Evolutionary conservation across 1,140 invertebrate genomes (phyloP).

Genomic region (Battus philenor): DNA sequence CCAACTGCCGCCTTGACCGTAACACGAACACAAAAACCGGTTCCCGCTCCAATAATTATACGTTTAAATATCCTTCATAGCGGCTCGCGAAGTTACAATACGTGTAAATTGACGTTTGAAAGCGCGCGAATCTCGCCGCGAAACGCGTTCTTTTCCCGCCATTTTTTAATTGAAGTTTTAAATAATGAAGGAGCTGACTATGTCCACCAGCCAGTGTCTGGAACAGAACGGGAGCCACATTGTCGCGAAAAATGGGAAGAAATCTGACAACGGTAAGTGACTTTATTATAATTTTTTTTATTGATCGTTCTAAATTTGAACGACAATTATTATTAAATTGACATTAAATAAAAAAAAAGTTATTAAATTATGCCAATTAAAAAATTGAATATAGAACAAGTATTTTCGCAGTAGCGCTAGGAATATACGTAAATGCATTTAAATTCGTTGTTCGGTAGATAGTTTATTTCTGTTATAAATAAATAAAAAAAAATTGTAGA

Average conservation of each 20-base stretch:
- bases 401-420: too few species aligned
- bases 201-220: conserved; percentile 34
- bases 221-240: conserved; percentile 44
- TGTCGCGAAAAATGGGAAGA: conserved; percentile 46
- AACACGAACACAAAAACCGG: conserved; percentile 31
- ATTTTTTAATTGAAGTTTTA: conserved; percentile 24
- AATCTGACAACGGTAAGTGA: conserved; percentile 47
- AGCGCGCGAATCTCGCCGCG: conserved; percentile 44
- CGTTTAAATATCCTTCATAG: conserved; percentile 28
- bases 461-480: too few species aligned
- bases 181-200: conserved; percentile 57
- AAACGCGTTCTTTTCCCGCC: conserved; percentile 9
- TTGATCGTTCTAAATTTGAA: too few species aligned
- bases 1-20: conserved; percentile 51
- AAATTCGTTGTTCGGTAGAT: too few species aligned
- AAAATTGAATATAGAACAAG: too few species aligned
- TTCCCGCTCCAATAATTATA: conserved; percentile 41
- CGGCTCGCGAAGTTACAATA: conserved; percentile 29
- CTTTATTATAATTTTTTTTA: too few species aligned
- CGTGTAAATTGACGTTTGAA: conserved; percentile 55
- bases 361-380: too few species aligned
- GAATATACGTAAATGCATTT: too few species aligned
- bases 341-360: too few species aligned
- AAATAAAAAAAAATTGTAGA: too few species aligned
- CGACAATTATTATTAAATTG: too few species aligned